Conservation (phyloP, 2,888 invertebrate species). For the Hemicrepidius hirtus region DNA sequence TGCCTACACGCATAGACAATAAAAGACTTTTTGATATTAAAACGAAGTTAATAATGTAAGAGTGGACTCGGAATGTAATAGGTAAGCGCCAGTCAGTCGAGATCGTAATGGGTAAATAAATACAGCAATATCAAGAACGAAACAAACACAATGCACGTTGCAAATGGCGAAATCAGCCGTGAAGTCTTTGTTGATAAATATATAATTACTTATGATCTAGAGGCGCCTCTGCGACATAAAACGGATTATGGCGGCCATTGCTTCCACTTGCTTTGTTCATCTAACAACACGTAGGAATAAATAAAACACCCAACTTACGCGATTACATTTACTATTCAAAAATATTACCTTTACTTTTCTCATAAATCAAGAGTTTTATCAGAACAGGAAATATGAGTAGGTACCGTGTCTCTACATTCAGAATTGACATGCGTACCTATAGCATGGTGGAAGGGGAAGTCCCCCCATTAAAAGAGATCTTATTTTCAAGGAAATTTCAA, state of each 20-base stretch:
- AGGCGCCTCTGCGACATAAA: slow-evolving; percentile 43
- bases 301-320: neutral
- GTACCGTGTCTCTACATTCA: too few species aligned
- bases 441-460: too few species aligned
- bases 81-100: slow-evolving; percentile 44
- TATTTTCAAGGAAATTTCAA: too few species aligned
- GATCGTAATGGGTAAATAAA: slow-evolving; percentile 46
- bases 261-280: slow-evolving; percentile 3
- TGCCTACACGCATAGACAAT: slow-evolving; percentile 34
- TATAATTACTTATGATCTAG: slow-evolving; percentile 48
- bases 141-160: slow-evolving; percentile 49
- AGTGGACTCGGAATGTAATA: slow-evolving; percentile 14
- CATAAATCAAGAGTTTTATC: neutral
- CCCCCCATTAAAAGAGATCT: too few species aligned
- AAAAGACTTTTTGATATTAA: slow-evolving; percentile 18
- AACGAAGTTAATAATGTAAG: slow-evolving; percentile 7
- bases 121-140: slow-evolving; percentile 47
- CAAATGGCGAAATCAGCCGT: slow-evolving; percentile 46
- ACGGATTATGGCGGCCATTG: slow-evolving; percentile 33
- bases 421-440: too few species aligned
- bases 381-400: neutral
- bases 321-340: neutral
- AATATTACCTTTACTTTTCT: slow-evolving; percentile 3
- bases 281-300: neutral
- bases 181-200: slow-evolving; percentile 51